Base-by-base conservation (phyloP, 2,888 invertebrate species). In the Synanthedon vespiformis region DNA sequence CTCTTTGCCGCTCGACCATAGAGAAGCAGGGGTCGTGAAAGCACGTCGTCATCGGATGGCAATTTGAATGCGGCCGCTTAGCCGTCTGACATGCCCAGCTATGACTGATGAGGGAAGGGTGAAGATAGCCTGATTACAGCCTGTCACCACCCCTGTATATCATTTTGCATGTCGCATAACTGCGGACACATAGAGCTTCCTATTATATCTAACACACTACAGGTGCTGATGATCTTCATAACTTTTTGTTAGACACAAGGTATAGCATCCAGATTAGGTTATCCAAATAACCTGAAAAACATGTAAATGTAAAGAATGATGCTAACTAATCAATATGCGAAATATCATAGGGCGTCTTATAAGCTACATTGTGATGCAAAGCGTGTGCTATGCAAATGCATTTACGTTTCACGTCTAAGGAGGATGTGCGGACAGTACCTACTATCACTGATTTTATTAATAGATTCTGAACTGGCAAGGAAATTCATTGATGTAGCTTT, bases 11-110 rank as follows among this genome's bases (percentile, higher is more conserved):
- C 54, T 66, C 65, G 76, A 65, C 72, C 74, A 74, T 69, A 77
- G 77, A 71, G 70, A 76, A 78, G 74, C 72, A 75, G 77, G 85
- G 86, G 82, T 80, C 74, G 77, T 71, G 78, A 85, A 86, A 86
- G 81, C 84, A 81, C 82, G 76, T 64, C 80, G 87, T 87, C 87
- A 87, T 86, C 80, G 79, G 76, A 71, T 73, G 76, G 82, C 80
- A 87, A 87, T 87, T 87, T 87, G 87, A 87, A 86, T 87, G 81
- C 71, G 85, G 80, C 78, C 86, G 84, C 85, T 85, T 84, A 82
- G 84, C 80, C 77, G 76, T 72, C 70, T 78, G 80, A 80, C 80
- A 77, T 64, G 72, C 68, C 44, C 50, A 12, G 75, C 68, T 68
- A 84, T 86, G 86, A 86, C 85, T 84, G 87, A 87, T 87, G 87